phyloP scores from a whole-genome alignment of 2,888 invertebrate genomes.

The Linyphia triangularis region DNA sequence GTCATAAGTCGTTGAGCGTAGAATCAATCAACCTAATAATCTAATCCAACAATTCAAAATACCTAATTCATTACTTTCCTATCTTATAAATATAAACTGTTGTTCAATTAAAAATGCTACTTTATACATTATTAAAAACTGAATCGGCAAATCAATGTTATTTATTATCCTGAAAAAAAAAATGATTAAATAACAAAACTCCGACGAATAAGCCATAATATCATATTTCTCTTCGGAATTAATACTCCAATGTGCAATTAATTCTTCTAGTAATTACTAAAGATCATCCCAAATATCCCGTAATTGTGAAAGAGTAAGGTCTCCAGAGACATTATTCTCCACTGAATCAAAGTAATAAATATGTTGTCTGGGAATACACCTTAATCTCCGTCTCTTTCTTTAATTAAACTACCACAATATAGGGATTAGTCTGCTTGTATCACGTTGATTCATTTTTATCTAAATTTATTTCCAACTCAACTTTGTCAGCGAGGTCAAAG shows the following conservation, averaged over 20 bases:
- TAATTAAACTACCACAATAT: not conserved
- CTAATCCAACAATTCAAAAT: too few relatives aligned
- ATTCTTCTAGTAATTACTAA: slow-evolving; percentile 33
- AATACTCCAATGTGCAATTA: slow-evolving; percentile 15
- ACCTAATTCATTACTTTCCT: too few relatives aligned
- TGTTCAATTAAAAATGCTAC: too few relatives aligned
- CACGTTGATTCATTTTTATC: not conserved
- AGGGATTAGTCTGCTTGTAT: not conserved
- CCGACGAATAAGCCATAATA: not conserved
- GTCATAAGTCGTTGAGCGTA: too few relatives aligned
- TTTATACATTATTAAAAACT: too few relatives aligned
- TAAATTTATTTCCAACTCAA: not conserved
- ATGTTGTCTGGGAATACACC: not conserved
- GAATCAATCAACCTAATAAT: too few relatives aligned
- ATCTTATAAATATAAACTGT: too few relatives aligned
- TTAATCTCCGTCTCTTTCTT: not conserved
- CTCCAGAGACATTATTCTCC: not conserved
- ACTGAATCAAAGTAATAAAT: not conserved
- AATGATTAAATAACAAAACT: too few relatives aligned
- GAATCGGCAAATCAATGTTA: too few relatives aligned
- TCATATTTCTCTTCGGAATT: not conserved
- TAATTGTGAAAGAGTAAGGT: slow-evolving; percentile 25
- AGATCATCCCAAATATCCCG: slow-evolving; percentile 18
- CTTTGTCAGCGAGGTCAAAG: not conserved
- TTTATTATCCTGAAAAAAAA: too few relatives aligned